Conservation (phyloP, 2,113 vertebrate genomes). For the Hydrolagus affinis region DNA sequence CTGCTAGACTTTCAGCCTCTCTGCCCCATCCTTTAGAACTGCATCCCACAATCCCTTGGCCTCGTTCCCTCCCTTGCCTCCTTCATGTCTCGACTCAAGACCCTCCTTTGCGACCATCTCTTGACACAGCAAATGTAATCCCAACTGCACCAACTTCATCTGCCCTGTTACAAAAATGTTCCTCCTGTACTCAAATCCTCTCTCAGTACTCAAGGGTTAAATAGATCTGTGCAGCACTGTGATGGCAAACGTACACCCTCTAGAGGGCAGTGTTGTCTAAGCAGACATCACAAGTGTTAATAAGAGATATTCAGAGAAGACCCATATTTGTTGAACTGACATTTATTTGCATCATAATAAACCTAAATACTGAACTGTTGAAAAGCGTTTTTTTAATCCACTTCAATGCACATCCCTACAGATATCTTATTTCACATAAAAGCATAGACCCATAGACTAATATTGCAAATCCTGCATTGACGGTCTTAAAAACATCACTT, state of each 20-base stretch:
- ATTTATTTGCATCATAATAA: not conserved
- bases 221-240: conserved; percentile 8
- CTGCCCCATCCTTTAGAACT: too few relatives aligned
- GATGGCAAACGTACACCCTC: conserved; percentile 16
- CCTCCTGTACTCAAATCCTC: too few relatives aligned
- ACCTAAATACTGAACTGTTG: not conserved
- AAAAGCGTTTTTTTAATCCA: not conserved
- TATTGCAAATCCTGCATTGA: not conserved
- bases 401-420: not conserved
- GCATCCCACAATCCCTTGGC: too few relatives aligned
- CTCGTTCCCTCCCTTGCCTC: too few relatives aligned
- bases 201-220: conserved; percentile 1
- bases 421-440: not conserved
- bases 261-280: conserved; percentile 31
- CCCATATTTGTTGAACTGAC: not conserved
- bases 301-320: not conserved
- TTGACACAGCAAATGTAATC: too few relatives aligned
- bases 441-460: not conserved
- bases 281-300: not conserved
- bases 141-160: too few relatives aligned
- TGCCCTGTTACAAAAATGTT: too few relatives aligned
- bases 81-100: too few relatives aligned
- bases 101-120: too few relatives aligned
- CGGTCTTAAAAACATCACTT: not conserved
- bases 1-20: too few relatives aligned